Evolutionary conservation across 2,113 vertebrate species (phyloP), one percentile per base, ranked within the genome.

Genomic region (Eupsittula cactorum): DNA sequence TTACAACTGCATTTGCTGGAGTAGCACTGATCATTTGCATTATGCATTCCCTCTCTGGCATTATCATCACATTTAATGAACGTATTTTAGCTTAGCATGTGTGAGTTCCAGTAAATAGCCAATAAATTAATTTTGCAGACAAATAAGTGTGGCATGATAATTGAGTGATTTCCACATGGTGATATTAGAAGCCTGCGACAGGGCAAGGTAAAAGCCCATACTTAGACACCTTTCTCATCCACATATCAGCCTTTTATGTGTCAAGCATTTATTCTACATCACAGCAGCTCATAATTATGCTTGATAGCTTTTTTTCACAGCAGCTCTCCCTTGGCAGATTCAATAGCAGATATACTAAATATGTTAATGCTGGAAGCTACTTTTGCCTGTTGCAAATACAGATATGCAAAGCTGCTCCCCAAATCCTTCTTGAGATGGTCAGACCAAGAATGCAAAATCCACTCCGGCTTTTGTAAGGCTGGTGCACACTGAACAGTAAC

Each of bases 41-140:
- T 28, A 7, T 7, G 39, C 13, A 41, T 50, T 88, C 27, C 39
- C 55, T 63, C 50, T 33, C 23, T n/a, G 33, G 39, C 11, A 60
- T 41, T 78, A 88, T 47, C 35, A 92, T 33, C 18, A 53, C 13
- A 15, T 68, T 74, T 81, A 37, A 81, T 35, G 7, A 71, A 62
- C 6, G 2, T 47, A 44, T 75, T 71, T 86, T 68, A 86, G 88
- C 20, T 18, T 25, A 60, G 35, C 12, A 77, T 0, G 0, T 11
- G 41, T 31, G 21, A 69, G n/a, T 35, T 79, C 29, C 12, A 1
- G 42, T 71, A 67, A 88, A 88, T 8, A 74, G 21, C 10, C 44
- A 59, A 8, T 20, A 79, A 68, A 35, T 65, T 79, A 2, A 4
- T 90, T 87, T 80, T 79, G 8, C 44, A 86, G 55, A 67, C 18